A percentile compares a stretch with the other conserved stretches of the same genome.
Conservation (phyloP, 2,113 vertebrate species). For the Hemiprocne comata region DNA sequence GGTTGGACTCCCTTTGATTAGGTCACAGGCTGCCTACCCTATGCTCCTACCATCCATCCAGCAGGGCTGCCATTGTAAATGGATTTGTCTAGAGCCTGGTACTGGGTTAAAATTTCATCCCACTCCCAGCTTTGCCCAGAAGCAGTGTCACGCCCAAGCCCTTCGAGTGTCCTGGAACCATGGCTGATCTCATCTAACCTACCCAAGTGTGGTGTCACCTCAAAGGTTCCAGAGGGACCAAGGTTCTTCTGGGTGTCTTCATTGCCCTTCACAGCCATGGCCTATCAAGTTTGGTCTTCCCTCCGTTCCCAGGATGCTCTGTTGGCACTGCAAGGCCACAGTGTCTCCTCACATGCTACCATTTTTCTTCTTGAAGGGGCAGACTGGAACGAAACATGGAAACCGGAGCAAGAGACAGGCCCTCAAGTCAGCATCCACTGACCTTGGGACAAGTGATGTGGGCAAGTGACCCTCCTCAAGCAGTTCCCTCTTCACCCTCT, state of each 20-base stretch:
- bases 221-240: neutral
- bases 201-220: neutral
- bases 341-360: neutral
- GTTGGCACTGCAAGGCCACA: rapidly evolving
- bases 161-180: neutral
- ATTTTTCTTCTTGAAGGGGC: constrained; percentile 73
- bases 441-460: constrained; percentile 92
- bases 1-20: neutral
- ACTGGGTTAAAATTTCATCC: neutral
- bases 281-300: no score
- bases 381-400: constrained; percentile 91
- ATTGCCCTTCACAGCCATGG: neutral
- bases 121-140: neutral
- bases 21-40: neutral
- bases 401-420: constrained; percentile 91
- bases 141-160: neutral
- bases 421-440: constrained; percentile 95
- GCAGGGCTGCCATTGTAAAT: neutral
- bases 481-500: neutral
- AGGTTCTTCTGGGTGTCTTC: neutral
- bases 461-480: constrained; percentile 77
- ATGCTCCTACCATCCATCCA: rapidly evolving
- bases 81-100: neutral
- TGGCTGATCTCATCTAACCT: neutral
- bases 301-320: neutral